Base-by-base conservation (phyloP, 1,140 invertebrate species). In the Diachasmimorpha longicaudata region DNA sequence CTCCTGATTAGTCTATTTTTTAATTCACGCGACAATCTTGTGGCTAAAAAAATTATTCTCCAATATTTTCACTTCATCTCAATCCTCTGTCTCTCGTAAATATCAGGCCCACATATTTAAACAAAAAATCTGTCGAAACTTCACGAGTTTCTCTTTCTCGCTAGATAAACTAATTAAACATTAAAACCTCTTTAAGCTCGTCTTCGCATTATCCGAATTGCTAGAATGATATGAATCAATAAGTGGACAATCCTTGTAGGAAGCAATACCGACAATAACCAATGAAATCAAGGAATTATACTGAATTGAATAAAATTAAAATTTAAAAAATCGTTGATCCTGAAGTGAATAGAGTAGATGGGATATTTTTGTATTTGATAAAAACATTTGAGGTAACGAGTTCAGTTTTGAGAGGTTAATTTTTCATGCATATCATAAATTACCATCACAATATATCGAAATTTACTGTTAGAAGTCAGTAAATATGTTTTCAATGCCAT, bases 221-320 rank as follows among this genome's bases (percentile, higher is more conserved):
- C 19, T 63, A 52, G 14, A 63, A 63, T 63, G n/a, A 46, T 58
- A 58, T 19, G 14, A 63, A 63, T 69, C 78, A 79, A 78, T 78
- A 78, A 68, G 79, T 81, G 77, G 84, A 87, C 84, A 86, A 87
- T 87, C 83, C 81, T 86, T 77, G 74, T 78, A 80, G 80, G 79
- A 85, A 87, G 83, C 81, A 88, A 86, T 87, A 76, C 85, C 85
- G 87, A 88, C 86, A 88, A 88, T 88, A 88, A 84, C 82, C 80
- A 79, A 80, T 77, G 77, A 78, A 77, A 78, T 76, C 23, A 71
- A 76, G 79, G 44, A 79, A 80, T 81, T 44, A 73, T 52, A 77
- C 77, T 78, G 68, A 81, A 81, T 48, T 76, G 80, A 37, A 48
- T 21, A 72, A 77, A 74, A 68, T 4, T 63, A 70, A 52, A n/a